Evolutionary conservation across 2,113 vertebrate species (phyloP), one percentile per base, ranked within the genome.

Genomic region (Mustela lutreola): DNA sequence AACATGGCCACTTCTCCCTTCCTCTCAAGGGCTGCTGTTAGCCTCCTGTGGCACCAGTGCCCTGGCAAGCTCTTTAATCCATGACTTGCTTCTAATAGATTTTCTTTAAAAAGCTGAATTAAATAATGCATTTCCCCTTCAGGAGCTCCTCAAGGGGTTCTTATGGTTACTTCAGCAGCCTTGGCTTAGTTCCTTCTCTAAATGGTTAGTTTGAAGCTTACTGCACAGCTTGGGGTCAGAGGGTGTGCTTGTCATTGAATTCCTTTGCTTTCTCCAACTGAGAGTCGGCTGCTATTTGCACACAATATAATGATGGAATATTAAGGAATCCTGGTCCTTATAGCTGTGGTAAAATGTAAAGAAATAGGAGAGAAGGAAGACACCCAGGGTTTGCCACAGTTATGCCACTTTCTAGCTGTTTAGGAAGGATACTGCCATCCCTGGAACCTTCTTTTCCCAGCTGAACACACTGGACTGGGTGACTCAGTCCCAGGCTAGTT

Each of bases 91-190:
- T 94, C 84, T 53, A 36, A 67, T 42, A 71, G 15, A 2, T 63
- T 97, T 97, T 85, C 36, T 86, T 91, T 67, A 18, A 70, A 78
- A 93, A 83, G 33, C 21, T 63, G 2, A 50, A 19, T 36, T 22
- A 16, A 28, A 31, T 28, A 7, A 19, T 78, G 4, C 53, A 33
- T 87, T 60, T n/a, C 1, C 65, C 15, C 4, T 18, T 45, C 4
- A 16, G 7, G 39, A 12, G 95, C 65, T 94, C 26, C 26, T 73
- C 16, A 26, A 18, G 4, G 45, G 63, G 6, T 67, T 65, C 8
- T 7, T 19, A 5, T 56, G 63, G 45, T 70, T 88, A 18, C 21
- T 91, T 60, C 42, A 67, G 65, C 36, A 39, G 33, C 22, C 48
- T 65, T 24, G 39, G 31, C 21, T 4, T 28, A 26, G 42, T 21